These are phyloP conservation scores for Agriopis leucophaearia DNA, from an alignment of 2,888 invertebrate species.

Conservation along the genomic window DNA sequence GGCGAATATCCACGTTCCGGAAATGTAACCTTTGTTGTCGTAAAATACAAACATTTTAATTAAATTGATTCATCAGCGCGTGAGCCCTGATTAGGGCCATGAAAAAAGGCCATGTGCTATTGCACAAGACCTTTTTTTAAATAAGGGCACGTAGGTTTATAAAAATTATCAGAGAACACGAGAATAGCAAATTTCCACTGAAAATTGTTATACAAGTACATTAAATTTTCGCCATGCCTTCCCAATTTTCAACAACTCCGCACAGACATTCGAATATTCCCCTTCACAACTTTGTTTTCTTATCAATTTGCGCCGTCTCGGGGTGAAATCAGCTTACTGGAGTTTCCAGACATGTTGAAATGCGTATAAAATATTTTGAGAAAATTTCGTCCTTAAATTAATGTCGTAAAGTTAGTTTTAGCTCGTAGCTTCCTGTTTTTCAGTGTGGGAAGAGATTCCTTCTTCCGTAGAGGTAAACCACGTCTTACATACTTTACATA, in stretches of 20 bases:
- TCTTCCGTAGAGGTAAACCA: conserved; percentile 15
- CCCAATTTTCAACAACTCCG: background rate
- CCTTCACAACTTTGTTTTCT: conserved; percentile 34
- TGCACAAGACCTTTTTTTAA: too few relatives aligned
- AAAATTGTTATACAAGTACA: too few relatives aligned
- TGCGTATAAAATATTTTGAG: conserved; percentile 3
- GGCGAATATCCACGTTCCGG: too few relatives aligned
- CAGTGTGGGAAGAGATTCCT: background rate
- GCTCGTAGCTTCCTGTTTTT: background rate
- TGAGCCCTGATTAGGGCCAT: too few relatives aligned
- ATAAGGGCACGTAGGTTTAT: too few relatives aligned
- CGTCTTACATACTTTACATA: conserved; percentile 31
- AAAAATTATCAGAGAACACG: too few relatives aligned
- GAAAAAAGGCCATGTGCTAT: too few relatives aligned
- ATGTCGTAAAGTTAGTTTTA: conserved; percentile 11
- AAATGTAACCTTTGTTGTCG: too few relatives aligned
- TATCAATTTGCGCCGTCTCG: conserved; percentile 41
- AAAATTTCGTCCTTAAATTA: conserved; percentile 10
- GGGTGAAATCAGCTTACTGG: conserved; percentile 39
- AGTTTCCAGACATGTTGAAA: conserved; percentile 26
- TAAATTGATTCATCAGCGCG: too few relatives aligned
- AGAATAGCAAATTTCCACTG: too few relatives aligned
- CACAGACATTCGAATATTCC: conserved; percentile 21
- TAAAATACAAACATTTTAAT: too few relatives aligned
- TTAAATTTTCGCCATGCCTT: too few relatives aligned